Base-by-base conservation (phyloP, 2,113 vertebrate species). In the Sminthopsis crassicaudata region DNA sequence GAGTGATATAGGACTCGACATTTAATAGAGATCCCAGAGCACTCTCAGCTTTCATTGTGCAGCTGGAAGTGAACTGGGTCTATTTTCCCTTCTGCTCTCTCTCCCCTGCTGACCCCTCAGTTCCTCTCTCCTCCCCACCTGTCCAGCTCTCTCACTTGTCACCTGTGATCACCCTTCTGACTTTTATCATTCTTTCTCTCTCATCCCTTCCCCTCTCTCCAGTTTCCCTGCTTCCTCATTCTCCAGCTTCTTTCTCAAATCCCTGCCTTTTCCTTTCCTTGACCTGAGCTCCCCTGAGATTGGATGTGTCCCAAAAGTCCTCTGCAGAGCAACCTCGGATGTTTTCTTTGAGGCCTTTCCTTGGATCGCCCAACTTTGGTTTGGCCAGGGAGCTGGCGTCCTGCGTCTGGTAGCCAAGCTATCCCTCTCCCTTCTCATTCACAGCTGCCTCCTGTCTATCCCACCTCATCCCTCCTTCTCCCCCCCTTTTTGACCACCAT, bases 61-160 rank as follows among this genome's bases (percentile, higher is more conserved):
- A 52, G 46, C 10, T 90, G 92, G 60, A 93, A 91, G 53, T 22
- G 46, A 91, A 90, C 92, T 89, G 46, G 91, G 54, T 46, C 2
- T 22, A 23, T 90, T 93, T 90, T 50, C 46, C 8, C 54, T 94
- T 96, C 57, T 91, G 51, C 19, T 54, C 91, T 91, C 12, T 90
- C 46, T 30, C 23, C 9, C 46, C 89, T 90, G 9, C 48, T 90
- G 89, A 51, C 48, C 89, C 89, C 89, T 90, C 46, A 4, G 5
- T 51, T 42, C 67, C n/a, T 42, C n/a, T 94, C 46, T 19, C 27
- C 16, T 91, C 88, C 36, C 46, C 48, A 95, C 27, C 93, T 89
- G 88, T 84, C 19, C 8, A 90, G 88, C 60, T 52, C 1, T 23
- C 46, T 48, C 90, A 84, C 16, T 84, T 23, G 6, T 7, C 67